phyloP scores from a whole-genome alignment of 2,888 invertebrate genomes.

The Diarsia mendica region DNA sequence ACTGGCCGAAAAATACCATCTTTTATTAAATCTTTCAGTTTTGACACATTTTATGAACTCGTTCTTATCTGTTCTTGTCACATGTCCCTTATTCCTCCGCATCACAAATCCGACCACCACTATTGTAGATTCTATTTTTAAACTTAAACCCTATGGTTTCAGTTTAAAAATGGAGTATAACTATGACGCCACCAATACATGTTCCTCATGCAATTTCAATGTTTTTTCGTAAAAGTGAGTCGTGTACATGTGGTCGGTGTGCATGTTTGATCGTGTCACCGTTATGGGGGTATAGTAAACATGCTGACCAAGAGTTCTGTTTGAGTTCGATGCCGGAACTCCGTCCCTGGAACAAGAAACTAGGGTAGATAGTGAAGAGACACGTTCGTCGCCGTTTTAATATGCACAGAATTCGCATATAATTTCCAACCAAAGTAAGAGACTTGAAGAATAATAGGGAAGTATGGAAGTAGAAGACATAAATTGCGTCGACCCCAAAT shows the following conservation, averaged over 20 bases:
- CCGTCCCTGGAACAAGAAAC: background rate
- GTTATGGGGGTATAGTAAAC: constrained; percentile 68
- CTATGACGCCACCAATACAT: background rate
- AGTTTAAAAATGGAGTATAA: too few relatives aligned
- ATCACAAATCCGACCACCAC: background rate
- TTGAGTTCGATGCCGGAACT: constrained; percentile 65
- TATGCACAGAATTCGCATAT: constrained; percentile 1
- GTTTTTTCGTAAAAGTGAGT: constrained; percentile 41
- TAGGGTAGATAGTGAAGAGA: background rate
- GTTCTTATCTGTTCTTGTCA: background rate
- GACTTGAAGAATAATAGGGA: too few relatives aligned
- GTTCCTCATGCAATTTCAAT: constrained; percentile 19
- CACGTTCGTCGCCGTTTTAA: background rate
- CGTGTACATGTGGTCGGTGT: constrained; percentile 43
- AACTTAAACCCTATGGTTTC: background rate
- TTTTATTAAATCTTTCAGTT: background rate
- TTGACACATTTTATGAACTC: background rate
- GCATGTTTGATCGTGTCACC: constrained; percentile 55
- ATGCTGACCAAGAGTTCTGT: constrained; percentile 63
- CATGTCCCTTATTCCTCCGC: background rate
- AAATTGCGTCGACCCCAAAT: too few relatives aligned
- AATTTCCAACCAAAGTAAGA: too few relatives aligned
- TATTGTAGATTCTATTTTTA: background rate
- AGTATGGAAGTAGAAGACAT: too few relatives aligned
- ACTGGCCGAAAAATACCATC: too few relatives aligned